Evolutionary conservation across 2,113 vertebrate species (phyloP).

Genomic region (Lycaon pictus): DNA sequence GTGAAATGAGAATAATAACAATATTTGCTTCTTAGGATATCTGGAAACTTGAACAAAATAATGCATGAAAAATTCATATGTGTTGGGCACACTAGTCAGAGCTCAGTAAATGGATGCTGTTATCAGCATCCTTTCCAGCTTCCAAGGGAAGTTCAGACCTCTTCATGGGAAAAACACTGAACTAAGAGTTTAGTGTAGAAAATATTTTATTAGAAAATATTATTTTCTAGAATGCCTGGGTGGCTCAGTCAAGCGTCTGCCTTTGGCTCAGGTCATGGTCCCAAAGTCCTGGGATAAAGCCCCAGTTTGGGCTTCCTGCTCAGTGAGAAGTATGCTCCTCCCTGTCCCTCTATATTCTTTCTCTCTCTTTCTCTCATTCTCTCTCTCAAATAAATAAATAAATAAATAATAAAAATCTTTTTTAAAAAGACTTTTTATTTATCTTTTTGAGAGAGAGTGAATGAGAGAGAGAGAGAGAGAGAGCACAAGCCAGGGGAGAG

Average conservation of each 20-base stretch:
- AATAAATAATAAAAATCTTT: not conserved
- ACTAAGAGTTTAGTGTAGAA: not conserved
- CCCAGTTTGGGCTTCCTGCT: not conserved
- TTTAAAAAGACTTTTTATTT: too few species aligned
- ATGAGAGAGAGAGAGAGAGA: too few species aligned
- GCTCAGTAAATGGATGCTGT: not conserved
- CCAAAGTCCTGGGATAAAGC: not conserved
- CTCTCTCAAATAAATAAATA: not conserved
- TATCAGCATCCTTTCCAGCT: not conserved
- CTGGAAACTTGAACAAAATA: not conserved
- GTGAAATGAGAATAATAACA: not conserved
- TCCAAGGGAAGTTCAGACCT: not conserved
- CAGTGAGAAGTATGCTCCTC: not conserved
- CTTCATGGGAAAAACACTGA: not conserved
- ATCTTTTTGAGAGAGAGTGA: too few species aligned
- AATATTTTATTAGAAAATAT: conserved; percentile 7
- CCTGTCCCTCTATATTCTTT: not conserved
- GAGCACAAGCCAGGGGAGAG: too few species aligned
- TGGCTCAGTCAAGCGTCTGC: not conserved
- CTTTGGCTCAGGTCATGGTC: not conserved
- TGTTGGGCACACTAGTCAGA: not conserved
- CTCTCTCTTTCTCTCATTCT: too few species aligned
- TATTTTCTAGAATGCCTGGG: not conserved
- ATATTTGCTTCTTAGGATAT: not conserved
- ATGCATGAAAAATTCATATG: not conserved